phyloP scores from a whole-genome alignment of 2,113 vertebrate species.

The Lophura nycthemera region DNA sequence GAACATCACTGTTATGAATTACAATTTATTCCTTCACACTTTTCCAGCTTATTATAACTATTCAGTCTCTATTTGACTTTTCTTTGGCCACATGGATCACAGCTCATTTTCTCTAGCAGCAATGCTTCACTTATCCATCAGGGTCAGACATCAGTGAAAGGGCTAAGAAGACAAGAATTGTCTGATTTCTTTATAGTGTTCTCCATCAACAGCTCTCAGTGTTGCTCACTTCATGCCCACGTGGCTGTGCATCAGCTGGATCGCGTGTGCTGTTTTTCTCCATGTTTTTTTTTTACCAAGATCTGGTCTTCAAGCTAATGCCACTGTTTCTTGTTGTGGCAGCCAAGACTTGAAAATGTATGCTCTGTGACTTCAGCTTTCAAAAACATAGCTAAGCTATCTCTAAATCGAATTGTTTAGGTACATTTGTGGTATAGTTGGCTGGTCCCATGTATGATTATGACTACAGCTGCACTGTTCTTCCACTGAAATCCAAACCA shows the following conservation, averaged over 20 bases:
- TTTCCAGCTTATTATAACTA: neutral
- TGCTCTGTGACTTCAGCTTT: neutral
- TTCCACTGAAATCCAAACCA: neutral
- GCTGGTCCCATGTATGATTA: neutral
- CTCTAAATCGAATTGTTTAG: neutral
- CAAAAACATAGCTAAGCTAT: neutral
- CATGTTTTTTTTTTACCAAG: neutral
- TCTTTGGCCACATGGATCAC: neutral
- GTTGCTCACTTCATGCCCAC: accelerated
- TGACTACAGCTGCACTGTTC: neutral
- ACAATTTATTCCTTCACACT: neutral
- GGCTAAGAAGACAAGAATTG: neutral
- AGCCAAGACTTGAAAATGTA: neutral
- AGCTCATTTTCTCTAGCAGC: neutral
- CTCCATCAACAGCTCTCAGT: neutral
- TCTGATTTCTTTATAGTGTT: neutral
- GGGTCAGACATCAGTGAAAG: neutral
- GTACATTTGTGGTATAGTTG: neutral
- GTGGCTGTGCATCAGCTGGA: neutral
- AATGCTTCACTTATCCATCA: neutral
- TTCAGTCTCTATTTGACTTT: too few species aligned
- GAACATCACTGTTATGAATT: neutral
- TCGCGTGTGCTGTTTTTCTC: neutral
- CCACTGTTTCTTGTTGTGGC: neutral
- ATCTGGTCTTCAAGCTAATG: neutral